Evolutionary conservation across 2,113 vertebrate genomes (phyloP), one percentile per base, ranked within the genome.

Genomic region (Aegotheles bennettii): DNA sequence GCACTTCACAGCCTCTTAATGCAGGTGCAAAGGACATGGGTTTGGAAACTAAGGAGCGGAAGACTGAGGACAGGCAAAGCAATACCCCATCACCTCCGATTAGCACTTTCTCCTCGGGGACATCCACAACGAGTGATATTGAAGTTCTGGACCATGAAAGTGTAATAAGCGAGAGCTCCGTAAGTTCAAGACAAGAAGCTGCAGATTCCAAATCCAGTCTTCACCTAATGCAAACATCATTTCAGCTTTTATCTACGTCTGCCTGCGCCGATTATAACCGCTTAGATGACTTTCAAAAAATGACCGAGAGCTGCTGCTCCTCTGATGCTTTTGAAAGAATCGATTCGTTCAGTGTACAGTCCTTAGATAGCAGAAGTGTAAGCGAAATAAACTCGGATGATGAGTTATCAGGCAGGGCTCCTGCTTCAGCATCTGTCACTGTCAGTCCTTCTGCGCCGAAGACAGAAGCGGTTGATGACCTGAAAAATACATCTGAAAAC

Each of bases 351-450:
- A 99, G 99, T 8, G 97, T 99, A 71, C 99, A 99, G 97, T 99
- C 99, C 11, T 97, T 99, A 93, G 99, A 99, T 19, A 99, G 99
- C 89, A 98, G 99, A 63, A 99, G 99, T 16, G 99, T 99, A 47
- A 99, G 99, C 3, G 99, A 99, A 96, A 99, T 99, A 48, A 99
- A 99, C 96, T 99, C 99, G 0, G 99, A 99, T 43, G 99, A 99
- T 36, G 99, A 99, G 38, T 97, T 99, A 42, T 98, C 99, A 4
- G 98, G 98, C 61, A 99, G 98, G 92, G 98, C 97, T 40, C 98
- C 98, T 95, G 98, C 98, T 26, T 97, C 99, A 33, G 98, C 97
- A 0, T 99, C 99, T 26, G 97, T 98, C 3, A 95, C 98, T 4
- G 96, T 98, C 33, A 98, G 96, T 68, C 75, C 98, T 79, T 77